Evolutionary conservation across 2,888 invertebrate species (phyloP).

Genomic region (Pyrgus malvae): DNA sequence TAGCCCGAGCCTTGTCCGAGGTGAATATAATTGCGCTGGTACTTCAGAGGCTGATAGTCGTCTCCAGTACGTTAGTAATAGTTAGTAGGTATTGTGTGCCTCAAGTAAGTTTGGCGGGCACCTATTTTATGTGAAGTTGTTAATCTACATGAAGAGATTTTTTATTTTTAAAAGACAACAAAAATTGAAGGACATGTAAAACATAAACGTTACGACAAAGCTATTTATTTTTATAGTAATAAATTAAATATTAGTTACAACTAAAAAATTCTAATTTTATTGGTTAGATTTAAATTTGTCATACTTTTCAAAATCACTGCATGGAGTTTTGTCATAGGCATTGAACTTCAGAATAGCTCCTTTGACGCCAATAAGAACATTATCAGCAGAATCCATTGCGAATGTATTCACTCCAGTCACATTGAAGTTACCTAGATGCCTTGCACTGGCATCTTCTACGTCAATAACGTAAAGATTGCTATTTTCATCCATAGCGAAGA

Average conservation of each 20-base stretch:
- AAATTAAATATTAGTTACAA: background rate
- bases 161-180: too few relatives aligned
- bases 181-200: too few relatives aligned
- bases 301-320: slow-evolving; percentile 52
- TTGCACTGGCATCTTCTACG: slow-evolving; percentile 56
- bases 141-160: too few relatives aligned
- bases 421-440: slow-evolving; percentile 55
- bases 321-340: slow-evolving; percentile 59
- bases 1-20: too few relatives aligned
- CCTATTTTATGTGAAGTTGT: too few relatives aligned
- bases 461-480: slow-evolving; percentile 63
- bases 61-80: too few relatives aligned
- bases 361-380: slow-evolving; percentile 64
- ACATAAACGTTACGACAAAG: too few relatives aligned
- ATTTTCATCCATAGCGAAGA: slow-evolving; percentile 69
- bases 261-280: background rate
- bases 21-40: too few relatives aligned
- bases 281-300: background rate
- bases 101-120: too few relatives aligned
- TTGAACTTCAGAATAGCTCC: slow-evolving; percentile 61
- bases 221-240: slow-evolving; percentile 8
- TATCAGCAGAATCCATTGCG: slow-evolving; percentile 67
- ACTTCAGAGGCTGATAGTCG: too few relatives aligned
- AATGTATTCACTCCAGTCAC: slow-evolving; percentile 66
- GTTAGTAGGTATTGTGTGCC: too few relatives aligned